Percentiles rank a stretch among this genome's conserved stretches.
Evolutionary conservation across 1,140 invertebrate species (phyloP).

Genomic region (Philopotamus ludificatus): DNA sequence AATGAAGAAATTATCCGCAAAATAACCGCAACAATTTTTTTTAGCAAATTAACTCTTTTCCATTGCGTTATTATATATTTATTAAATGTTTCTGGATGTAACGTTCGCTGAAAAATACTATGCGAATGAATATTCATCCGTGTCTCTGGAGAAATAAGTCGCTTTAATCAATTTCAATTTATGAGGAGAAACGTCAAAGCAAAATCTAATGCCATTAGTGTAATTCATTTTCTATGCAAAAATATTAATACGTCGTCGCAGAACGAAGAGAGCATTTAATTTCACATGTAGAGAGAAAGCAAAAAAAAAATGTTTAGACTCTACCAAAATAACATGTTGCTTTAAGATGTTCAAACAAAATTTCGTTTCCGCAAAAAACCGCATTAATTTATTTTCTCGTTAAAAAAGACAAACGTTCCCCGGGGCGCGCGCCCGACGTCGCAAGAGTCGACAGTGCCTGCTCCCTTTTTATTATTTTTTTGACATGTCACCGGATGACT

Average conservation of each 20-base stretch:
- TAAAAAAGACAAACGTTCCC: slow-evolving; percentile 8
- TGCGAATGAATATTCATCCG: neutral
- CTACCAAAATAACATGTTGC: neutral
- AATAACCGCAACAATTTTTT: too few relatives aligned
- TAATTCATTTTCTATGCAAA: too few relatives aligned
- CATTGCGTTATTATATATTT: too few relatives aligned
- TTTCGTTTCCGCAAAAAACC: neutral
- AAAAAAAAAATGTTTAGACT: neutral
- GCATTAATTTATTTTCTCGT: slow-evolving; percentile 7
- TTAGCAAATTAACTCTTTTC: too few relatives aligned
- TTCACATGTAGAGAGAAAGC: neutral
- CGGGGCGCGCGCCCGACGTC: neutral
- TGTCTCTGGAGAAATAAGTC: too few relatives aligned
- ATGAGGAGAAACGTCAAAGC: too few relatives aligned
- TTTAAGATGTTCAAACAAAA: neutral
- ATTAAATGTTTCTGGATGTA: too few relatives aligned
- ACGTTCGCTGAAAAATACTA: neutral
- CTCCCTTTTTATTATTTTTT: slow-evolving; percentile 1
- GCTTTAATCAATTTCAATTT: too few relatives aligned
- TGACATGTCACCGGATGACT: slow-evolving; percentile 3
- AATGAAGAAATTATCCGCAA: too few relatives aligned
- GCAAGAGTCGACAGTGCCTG: neutral
- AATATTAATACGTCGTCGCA: too few relatives aligned
- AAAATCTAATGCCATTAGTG: too few relatives aligned
- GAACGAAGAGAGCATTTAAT: too few relatives aligned